These are phyloP conservation scores for Laothoe populi DNA, from an alignment of 2,888 invertebrate genomes.

Conservation along the genomic window DNA sequence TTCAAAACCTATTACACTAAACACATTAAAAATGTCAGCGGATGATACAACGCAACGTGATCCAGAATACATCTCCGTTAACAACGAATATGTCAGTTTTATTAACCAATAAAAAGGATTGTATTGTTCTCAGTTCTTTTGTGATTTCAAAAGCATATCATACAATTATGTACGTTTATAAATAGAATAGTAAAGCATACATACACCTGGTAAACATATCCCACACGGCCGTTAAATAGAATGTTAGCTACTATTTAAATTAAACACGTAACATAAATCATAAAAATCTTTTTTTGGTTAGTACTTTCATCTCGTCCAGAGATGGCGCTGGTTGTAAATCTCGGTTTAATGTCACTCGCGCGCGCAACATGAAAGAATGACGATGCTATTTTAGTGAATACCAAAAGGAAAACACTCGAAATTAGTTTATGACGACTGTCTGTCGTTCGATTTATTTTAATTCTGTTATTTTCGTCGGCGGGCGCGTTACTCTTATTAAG, in stretches of 20 bases:
- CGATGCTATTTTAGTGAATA: constrained; percentile 79
- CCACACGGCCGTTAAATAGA: constrained; percentile 31
- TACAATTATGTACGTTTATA: constrained; percentile 10
- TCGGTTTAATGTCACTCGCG: constrained; percentile 79
- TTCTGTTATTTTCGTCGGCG: constrained; percentile 79
- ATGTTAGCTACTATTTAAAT: constrained; percentile 25
- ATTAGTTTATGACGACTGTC: constrained; percentile 85
- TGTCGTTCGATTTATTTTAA: constrained; percentile 85
- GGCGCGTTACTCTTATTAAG: constrained; percentile 69
- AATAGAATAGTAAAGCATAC: constrained; percentile 15
- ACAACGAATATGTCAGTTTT: constrained; percentile 24
- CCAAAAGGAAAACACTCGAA: constrained; percentile 84
- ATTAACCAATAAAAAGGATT: constrained; percentile 26
- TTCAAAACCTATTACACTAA: neutral
- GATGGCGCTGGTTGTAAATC: constrained; percentile 80
- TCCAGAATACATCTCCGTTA: constrained; percentile 23
- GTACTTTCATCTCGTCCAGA: constrained; percentile 52
- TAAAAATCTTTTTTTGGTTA: constrained; percentile 70
- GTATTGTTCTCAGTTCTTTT: constrained; percentile 28
- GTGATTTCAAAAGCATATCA: constrained; percentile 23
- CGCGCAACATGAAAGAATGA: constrained; percentile 81
- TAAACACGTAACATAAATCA: constrained; percentile 20
- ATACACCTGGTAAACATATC: constrained; percentile 23
- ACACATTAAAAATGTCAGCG: constrained; percentile 14
- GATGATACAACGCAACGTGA: constrained; percentile 2